Base-by-base conservation (phyloP, 1,140 invertebrate genomes). In the Bombyx mandarina region DNA sequence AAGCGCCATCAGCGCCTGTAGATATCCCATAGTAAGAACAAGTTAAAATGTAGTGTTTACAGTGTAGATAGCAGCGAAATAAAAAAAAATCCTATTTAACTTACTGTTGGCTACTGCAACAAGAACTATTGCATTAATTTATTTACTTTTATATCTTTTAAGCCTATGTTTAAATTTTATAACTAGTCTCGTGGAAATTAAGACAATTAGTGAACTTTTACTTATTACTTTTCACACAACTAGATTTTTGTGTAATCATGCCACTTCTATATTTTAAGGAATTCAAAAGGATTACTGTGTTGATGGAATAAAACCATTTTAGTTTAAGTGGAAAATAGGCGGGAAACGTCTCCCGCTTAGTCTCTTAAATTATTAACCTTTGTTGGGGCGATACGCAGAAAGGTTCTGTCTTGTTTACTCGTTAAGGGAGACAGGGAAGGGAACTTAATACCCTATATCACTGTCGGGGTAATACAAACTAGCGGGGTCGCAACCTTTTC, bases 381-480 rank as follows among this genome's bases (percentile, higher is more conserved):
- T 73, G 72, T 69, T 66, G 78, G 76, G 76, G 76, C 63, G 79
- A 83, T 81, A 79, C 80, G 75, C 67, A 76, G 79, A 82, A 86
- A 84, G 80, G 79, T 80, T 82, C 72, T 72, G 78, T 81, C 81
- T 86, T 83, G 81, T 86, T 86, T 85, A 86, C 82, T 81, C 75
- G 79, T 82, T 80, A 82, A 75, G 82, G 78, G 81, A 84, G 78
- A 79, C 67, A 69, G 77, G 72, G 75, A 74, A 77, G 73, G 80
- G 77, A 83, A 81, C 81, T 83, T 84, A 86, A 86, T 86, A 81
- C 79, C 79, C 82, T 83, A 81, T 86, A 86, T 83, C 82, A 86
- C 77, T 82, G 79, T 79, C 79, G 77, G 78, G 76, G 70, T 75
- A 77, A 81, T 75, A 81, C 76, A 82, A 84, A 84, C 79, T 83